Percentiles rank a stretch among this genome's conserved stretches.
These are phyloP conservation scores for Glareola pratincola DNA, from an alignment of 2,113 vertebrate species.

Conservation along the genomic window DNA sequence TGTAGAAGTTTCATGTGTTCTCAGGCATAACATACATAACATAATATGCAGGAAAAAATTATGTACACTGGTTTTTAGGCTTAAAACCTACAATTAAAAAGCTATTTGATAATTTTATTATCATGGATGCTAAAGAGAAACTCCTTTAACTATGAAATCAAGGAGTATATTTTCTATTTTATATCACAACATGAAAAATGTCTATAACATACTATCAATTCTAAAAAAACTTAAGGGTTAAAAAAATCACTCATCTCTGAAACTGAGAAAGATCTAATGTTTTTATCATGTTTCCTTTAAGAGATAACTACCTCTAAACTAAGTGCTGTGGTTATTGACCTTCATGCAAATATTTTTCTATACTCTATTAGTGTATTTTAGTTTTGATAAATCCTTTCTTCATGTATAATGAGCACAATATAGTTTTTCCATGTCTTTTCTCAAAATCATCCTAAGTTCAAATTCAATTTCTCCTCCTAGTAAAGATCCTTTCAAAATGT, in stretches of 20 bases:
- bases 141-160: background rate
- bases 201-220: background rate
- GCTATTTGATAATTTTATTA: background rate
- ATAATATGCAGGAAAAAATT: background rate
- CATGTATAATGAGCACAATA: background rate
- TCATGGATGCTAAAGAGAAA: background rate
- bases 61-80: background rate
- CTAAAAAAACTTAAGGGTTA: background rate
- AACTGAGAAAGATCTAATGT: background rate
- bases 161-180: background rate
- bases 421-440: background rate
- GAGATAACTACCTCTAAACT: background rate
- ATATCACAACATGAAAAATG: background rate
- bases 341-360: background rate
- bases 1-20: background rate
- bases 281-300: background rate
- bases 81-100: background rate
- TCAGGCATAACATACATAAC: background rate
- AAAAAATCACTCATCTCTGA: background rate
- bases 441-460: background rate
- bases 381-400: background rate
- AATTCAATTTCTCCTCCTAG: background rate
- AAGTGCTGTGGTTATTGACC: background rate
- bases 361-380: background rate
- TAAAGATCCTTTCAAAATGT: background rate